Evolutionary conservation across 2,113 vertebrate genomes (phyloP).

Genomic region (Dromaius novaehollandiae): DNA sequence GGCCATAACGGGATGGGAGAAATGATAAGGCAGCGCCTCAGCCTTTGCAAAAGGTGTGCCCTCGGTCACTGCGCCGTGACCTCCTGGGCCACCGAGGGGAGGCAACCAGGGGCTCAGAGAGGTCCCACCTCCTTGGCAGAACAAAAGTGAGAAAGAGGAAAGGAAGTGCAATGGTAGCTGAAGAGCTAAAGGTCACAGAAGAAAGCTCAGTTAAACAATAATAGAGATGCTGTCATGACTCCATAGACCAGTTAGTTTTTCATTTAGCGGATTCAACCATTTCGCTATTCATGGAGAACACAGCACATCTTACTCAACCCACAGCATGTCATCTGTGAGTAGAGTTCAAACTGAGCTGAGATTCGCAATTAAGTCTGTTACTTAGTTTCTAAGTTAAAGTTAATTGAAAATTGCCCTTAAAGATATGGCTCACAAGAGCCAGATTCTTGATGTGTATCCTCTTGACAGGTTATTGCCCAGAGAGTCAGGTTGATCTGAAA

Average conservation of each 20-base stretch:
- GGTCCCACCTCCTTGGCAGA: neutral
- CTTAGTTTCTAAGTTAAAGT: neutral
- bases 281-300: fast-evolving
- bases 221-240: neutral
- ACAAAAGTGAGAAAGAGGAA: neutral
- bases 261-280: neutral
- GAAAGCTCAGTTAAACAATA: neutral
- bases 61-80: fast-evolving
- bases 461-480: neutral
- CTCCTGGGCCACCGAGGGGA: neutral
- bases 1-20: neutral
- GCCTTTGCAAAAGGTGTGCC: neutral
- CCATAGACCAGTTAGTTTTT: neutral
- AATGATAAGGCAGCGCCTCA: neutral
- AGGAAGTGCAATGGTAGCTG: neutral
- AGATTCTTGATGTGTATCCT: neutral
- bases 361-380: neutral
- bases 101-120: fast-evolving
- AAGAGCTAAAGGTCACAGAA: neutral
- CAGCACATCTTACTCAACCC: neutral
- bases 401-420: neutral
- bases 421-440: neutral
- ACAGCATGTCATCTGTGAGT: fast-evolving
- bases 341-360: neutral
- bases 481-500: neutral